A percentile compares a stretch with the other conserved stretches of the same genome.
phyloP scores from a whole-genome alignment of 1,140 invertebrate genomes.

The Phenacoccus solenopsis region DNA sequence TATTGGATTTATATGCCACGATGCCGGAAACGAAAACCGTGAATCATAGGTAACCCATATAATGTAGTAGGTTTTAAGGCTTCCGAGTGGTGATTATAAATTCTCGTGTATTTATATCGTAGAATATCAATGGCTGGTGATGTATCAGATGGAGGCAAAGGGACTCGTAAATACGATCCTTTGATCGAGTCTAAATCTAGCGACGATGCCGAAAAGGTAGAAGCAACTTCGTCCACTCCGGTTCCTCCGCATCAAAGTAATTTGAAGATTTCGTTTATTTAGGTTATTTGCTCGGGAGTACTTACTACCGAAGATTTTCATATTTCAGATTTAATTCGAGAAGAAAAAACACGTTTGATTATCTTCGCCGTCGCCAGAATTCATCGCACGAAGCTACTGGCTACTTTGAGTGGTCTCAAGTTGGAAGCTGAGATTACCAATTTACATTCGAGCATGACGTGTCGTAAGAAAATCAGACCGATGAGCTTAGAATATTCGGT shows the following conservation, averaged over 20 bases:
- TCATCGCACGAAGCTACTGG: conserved; percentile 71
- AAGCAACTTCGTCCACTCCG: conserved; percentile 25
- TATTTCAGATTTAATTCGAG: conserved; percentile 34
- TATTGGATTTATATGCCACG: conserved; percentile 83
- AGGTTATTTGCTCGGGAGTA: not conserved
- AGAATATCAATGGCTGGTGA: conserved; percentile 37
- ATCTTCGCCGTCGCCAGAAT: conserved; percentile 81
- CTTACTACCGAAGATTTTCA: too few relatives aligned
- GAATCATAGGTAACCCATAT: conserved; percentile 37
- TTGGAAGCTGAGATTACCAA: conserved; percentile 78
- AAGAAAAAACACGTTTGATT: conserved; percentile 45
- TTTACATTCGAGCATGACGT: conserved; percentile 62
- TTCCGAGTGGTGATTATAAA: too few relatives aligned
- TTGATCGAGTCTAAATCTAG: conserved; percentile 32
- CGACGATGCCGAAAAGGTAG: conserved; percentile 37
- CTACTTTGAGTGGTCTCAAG: conserved; percentile 84
- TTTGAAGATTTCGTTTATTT: not conserved
- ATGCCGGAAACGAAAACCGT: conserved; percentile 91
- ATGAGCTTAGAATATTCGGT: conserved; percentile 69
- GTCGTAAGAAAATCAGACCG: conserved; percentile 60
- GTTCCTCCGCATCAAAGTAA: conserved; percentile 24
- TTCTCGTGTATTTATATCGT: too few relatives aligned
- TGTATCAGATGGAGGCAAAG: conserved; percentile 39
- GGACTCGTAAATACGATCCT: conserved; percentile 39
- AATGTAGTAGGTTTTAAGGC: too few relatives aligned